Base-by-base conservation (phyloP, 2,113 vertebrate genomes). In the Centropus bengalensis region DNA sequence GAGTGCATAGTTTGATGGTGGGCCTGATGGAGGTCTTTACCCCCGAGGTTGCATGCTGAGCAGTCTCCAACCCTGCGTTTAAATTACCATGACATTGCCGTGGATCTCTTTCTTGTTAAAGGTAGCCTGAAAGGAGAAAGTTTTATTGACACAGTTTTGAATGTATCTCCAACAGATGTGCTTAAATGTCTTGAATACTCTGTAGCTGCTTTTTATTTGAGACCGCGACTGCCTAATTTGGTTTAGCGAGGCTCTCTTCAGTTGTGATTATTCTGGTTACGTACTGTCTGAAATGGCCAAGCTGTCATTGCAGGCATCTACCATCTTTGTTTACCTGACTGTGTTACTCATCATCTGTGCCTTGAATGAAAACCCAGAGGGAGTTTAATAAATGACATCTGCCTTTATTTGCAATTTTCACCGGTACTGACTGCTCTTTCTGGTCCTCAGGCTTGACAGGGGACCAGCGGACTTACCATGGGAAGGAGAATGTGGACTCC, bases 401-500 rank as follows among this genome's bases (percentile, higher is more conserved):
- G 42, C 21, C 33, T 81, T 93, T 49, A 20, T 33, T 63, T 73
- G 16, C 45, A 12, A 58, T 47, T 88, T 85, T 51, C 13, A 19
- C 16, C 13, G 18, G 23, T 67, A 59, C 36, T 89, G 26, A 91
- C 51, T 68, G 1, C 75, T 75, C 9, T 52, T 87, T 93, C 88
- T 92, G 95, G 17, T 71, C 88, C 93, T 26, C 89, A 99, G 99
- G 98, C 83, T 96, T 98, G 86, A 98, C 97, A 24, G 97, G 98
- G 90, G 99, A 99, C 91, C 98, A 99, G 13, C 93, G 97, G 77
- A 96, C 98, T 78, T 98, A 98, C 82, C 98, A 99, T 86, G 98
- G 98, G 64, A 99, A 98, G 70, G 99, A 98, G 82, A 96, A 96
- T 66, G 93, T 95, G 96, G 98, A 98, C 63, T 97, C 97, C 5